Conservation (phyloP, 2,113 vertebrate species). For the Nyctereutes procyonoides region DNA sequence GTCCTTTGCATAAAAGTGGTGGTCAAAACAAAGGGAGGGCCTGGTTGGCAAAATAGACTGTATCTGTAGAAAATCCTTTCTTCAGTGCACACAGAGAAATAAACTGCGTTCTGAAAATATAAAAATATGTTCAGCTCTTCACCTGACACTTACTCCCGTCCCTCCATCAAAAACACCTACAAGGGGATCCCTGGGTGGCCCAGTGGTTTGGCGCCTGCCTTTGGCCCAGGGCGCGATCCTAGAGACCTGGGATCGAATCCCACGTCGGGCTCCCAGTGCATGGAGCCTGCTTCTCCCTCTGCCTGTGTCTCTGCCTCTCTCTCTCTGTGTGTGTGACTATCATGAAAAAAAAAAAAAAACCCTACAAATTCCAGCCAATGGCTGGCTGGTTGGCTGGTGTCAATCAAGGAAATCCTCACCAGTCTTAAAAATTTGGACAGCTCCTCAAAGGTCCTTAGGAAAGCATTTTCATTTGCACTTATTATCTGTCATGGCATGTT, state of each 20-base stretch:
- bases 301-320: too few species aligned
- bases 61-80: background rate
- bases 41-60: background rate
- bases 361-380: background rate
- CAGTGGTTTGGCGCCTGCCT: too few species aligned
- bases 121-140: background rate
- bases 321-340: too few species aligned
- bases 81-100: slow-evolving; percentile 1
- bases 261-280: too few species aligned
- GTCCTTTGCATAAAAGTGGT: slow-evolving; percentile 2
- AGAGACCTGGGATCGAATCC: too few species aligned
- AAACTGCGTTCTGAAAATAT: slow-evolving; percentile 22
- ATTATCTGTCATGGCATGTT: background rate
- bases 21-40: slow-evolving; percentile 4
- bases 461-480: slow-evolving; percentile 46
- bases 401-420: background rate
- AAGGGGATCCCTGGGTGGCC: too few species aligned
- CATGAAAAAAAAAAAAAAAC: background rate
- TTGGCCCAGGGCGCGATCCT: too few species aligned
- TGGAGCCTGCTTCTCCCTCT: too few species aligned
- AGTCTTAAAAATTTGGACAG: slow-evolving; percentile 36
- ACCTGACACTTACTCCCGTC: background rate
- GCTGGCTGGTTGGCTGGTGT: background rate
- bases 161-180: background rate
- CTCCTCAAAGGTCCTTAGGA: slow-evolving; percentile 3